A percentile compares a stretch with the other conserved stretches of the same genome.
phyloP scores from a whole-genome alignment of 2,888 invertebrate species.

The Agriopis leucophaearia region DNA sequence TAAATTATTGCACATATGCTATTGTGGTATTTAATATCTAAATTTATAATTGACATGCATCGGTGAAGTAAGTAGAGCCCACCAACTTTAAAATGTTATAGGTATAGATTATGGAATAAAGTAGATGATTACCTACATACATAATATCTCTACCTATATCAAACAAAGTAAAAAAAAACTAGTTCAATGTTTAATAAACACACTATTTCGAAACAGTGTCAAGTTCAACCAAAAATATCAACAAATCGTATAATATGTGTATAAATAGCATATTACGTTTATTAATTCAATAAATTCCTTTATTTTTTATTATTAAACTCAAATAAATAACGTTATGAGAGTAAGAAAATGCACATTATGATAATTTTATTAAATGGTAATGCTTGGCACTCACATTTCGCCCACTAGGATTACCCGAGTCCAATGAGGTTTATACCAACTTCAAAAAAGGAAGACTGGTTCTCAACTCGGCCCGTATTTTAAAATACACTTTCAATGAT shows the following conservation, averaged over 20 bases:
- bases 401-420: too few species aligned
- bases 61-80: neutral
- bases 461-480: too few species aligned
- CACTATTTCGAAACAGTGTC: constrained; percentile 20
- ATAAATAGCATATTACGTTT: neutral
- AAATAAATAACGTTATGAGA: neutral
- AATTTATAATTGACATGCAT: neutral
- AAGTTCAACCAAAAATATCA: constrained; percentile 15
- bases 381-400: too few species aligned
- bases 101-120: too few species aligned
- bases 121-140: neutral
- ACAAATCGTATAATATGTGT: neutral
- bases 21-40: too few species aligned
- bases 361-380: neutral
- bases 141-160: too few species aligned
- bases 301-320: neutral
- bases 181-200: neutral
- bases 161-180: neutral
- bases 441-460: too few species aligned
- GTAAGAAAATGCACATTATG: neutral
- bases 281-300: neutral
- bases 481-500: too few species aligned
- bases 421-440: too few species aligned
- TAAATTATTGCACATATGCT: too few species aligned
- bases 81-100: too few species aligned